Base-by-base conservation (phyloP, 2,888 invertebrate genomes). In the Cheilosia vulpina region DNA sequence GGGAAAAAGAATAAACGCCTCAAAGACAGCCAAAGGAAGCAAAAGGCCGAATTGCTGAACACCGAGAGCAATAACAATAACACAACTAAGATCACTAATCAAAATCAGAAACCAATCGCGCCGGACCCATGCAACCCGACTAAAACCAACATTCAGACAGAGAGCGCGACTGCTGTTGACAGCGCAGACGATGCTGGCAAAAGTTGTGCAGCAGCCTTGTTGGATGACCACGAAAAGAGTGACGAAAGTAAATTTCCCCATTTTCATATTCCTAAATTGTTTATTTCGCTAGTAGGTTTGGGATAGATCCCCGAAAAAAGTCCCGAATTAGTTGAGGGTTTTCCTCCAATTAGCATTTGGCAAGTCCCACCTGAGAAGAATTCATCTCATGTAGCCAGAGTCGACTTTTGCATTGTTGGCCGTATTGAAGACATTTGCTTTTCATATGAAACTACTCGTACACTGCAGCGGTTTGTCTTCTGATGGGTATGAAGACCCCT, bases 11-110 rank as follows among this genome's bases (percentile, higher is more conserved):
- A 77, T 15, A 91, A 90, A 69, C 89, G 90, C 31, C 65, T 77
- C 45, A 91, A 90, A 73, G 91, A 90, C 27, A 88, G 88, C 43
- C 90, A 90, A 71, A 91, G 90, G 66, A 91, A 89, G 31, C 84
- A 78, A 82, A 81, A 77, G 45, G 41, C 60, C 58, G 75, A 84
- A 19, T 45, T 75, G 50, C n/a, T 63, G 34, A 78, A 58, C 55
- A 68, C 11, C 45, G 73, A 80, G 50, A 77, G 63, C 19, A 80
- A 50, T 55, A 73, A 58, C 78, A 78, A 52, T 52, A 79, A 79
- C 83, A 88, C 73, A 57, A 55, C 53, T 13, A 81, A 76, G 50
- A 62, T 55, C 17, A 57, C 69, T 5, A 81, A 82, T 53, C 82
- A 83, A 72, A 71, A 83, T 34, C 78, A 83, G 13, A 72, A 66